Percentiles rank a stretch among this genome's conserved stretches.
Conservation (phyloP, 2,113 vertebrate species). For the Trichomycterus rosablanca region DNA sequence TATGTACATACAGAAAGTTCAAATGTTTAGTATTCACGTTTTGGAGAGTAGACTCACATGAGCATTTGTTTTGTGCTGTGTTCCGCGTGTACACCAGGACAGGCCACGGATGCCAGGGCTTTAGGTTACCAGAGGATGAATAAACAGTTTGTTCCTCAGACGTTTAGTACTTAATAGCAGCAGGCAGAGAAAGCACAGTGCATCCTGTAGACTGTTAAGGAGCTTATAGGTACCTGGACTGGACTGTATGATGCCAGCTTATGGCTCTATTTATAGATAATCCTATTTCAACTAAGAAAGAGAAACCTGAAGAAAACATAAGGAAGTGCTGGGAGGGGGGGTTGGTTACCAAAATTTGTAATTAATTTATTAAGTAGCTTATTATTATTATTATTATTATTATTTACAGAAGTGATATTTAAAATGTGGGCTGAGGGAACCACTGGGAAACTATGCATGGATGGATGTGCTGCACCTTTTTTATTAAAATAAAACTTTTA, state of each 20-base stretch:
- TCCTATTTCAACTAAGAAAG: conserved; percentile 60
- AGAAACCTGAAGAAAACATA: conserved; percentile 47
- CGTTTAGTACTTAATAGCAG: not conserved
- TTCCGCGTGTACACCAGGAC: conserved; percentile 29
- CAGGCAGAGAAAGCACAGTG: conserved; percentile 36
- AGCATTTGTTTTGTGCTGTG: not conserved
- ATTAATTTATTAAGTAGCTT: too few relatives aligned
- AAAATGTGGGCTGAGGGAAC: too few relatives aligned
- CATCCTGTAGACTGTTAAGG: conserved; percentile 50
- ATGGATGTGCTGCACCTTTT: too few relatives aligned
- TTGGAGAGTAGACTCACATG: too few relatives aligned
- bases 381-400: too few relatives aligned
- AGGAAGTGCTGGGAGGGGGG: conserved; percentile 17
- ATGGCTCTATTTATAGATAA: conserved; percentile 71
- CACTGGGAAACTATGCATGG: too few relatives aligned
- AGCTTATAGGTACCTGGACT: conserved; percentile 54
- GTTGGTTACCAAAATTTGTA: not conserved
- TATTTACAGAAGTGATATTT: too few relatives aligned
- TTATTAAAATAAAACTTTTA: too few relatives aligned
- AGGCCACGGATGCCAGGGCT: not conserved
- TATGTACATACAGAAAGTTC: too few relatives aligned
- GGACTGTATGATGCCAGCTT: conserved; percentile 58
- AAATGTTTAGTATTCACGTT: too few relatives aligned
- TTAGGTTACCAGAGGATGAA: conserved; percentile 25
- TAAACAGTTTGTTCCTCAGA: conserved; percentile 39